Evolutionary conservation across 2,888 invertebrate species (phyloP).

Genomic region (Deladenus siricidicola): DNA sequence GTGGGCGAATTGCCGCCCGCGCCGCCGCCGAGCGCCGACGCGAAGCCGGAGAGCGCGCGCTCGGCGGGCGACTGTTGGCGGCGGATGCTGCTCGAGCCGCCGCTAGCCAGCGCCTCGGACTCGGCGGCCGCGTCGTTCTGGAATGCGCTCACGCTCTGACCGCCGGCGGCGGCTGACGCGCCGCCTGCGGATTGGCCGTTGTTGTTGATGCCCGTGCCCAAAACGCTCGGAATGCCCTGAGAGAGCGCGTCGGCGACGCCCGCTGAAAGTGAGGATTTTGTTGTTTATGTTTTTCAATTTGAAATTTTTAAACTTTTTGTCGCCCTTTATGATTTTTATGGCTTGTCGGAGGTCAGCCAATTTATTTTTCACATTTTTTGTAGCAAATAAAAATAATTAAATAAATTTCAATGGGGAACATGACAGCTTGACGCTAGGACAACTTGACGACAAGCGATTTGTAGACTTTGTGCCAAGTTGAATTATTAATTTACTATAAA

Average conservation of each 20-base stretch:
- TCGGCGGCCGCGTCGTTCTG: slow-evolving; percentile 2
- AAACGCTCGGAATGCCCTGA: slow-evolving; percentile 45
- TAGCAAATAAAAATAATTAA: no score
- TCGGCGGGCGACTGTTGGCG: slow-evolving; percentile 50
- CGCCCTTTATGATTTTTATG: not conserved
- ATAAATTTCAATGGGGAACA: no score
- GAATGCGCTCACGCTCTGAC: no score
- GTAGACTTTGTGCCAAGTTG: no score
- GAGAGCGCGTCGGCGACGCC: slow-evolving; percentile 52
- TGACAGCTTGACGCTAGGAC: no score
- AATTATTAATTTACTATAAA: no score
- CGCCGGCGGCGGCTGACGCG: slow-evolving; percentile 10
- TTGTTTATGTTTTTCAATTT: not conserved
- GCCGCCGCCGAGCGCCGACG: slow-evolving; percentile 61
- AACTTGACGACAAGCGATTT: no score
- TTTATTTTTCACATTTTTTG: no score
- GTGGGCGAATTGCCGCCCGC: slow-evolving; percentile 62
- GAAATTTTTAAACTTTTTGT: not conserved
- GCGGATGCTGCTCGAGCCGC: slow-evolving; percentile 20
- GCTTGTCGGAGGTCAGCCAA: no score
- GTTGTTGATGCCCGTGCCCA: slow-evolving; percentile 33
- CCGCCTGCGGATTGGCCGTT: slow-evolving; percentile 8
- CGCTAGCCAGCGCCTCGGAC: slow-evolving; percentile 10
- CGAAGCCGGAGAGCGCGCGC: slow-evolving; percentile 63
- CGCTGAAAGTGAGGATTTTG: slow-evolving; percentile 28